These are phyloP conservation scores for Pomphorhynchus laevis DNA, from an alignment of 1,140 invertebrate genomes.

Conservation along the genomic window DNA sequence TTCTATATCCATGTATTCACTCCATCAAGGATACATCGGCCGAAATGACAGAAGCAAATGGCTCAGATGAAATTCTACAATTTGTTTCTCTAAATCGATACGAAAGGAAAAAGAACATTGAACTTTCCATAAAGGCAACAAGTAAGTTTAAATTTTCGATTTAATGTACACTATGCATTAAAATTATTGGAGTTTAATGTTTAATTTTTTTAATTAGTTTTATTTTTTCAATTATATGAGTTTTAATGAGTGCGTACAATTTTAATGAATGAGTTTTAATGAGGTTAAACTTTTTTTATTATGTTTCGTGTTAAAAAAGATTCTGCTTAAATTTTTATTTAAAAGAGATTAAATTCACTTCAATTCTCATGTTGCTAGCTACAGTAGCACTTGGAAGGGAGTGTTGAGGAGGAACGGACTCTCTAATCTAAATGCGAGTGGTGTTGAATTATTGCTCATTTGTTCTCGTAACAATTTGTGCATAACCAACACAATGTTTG, in stretches of 20 bases:
- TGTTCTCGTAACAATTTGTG: too few relatives aligned
- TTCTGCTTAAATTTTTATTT: too few relatives aligned
- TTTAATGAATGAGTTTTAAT: neutral
- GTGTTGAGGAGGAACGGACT: too few relatives aligned
- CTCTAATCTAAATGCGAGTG: too few relatives aligned
- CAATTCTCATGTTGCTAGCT: too few relatives aligned
- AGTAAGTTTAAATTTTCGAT: conserved; percentile 23
- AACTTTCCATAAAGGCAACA: conserved; percentile 41
- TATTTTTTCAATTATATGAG: neutral
- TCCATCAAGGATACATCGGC: neutral
- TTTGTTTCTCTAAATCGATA: conserved; percentile 83
- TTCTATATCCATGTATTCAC: neutral
- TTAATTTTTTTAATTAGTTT: neutral
- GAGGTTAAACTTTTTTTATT: neutral
- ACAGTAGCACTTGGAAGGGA: too few relatives aligned
- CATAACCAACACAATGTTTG: too few relatives aligned
- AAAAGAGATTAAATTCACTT: too few relatives aligned
- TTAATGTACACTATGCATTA: neutral
- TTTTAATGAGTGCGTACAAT: neutral
- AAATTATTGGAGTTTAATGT: too few relatives aligned
- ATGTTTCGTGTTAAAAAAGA: too few relatives aligned
- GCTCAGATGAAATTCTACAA: conserved; percentile 15
- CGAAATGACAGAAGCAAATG: neutral
- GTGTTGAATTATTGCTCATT: too few relatives aligned
- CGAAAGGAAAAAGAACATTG: conserved; percentile 73